Evolutionary conservation across 30 jellyfish, hydroid and myxozoan genomes (phyloP).

Genomic region (Phacellophora camtschatica): DNA sequence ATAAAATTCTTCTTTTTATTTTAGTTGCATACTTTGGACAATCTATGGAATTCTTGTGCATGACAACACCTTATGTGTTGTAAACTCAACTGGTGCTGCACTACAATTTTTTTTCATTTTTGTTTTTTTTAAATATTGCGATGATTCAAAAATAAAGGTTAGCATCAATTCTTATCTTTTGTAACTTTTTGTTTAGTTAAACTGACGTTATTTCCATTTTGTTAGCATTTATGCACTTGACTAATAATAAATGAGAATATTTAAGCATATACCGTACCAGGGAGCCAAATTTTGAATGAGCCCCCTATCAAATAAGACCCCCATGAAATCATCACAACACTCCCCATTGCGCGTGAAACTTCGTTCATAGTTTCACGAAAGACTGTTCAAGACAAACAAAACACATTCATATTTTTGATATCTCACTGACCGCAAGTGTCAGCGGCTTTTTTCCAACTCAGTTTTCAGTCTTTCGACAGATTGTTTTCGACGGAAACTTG

Average conservation of each 20-base stretch:
- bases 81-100: constrained; percentile 68
- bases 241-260: too few species aligned
- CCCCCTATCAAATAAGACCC: too few species aligned
- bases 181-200: background rate
- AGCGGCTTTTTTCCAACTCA: too few species aligned
- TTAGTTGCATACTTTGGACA: constrained; percentile 67
- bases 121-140: constrained; percentile 53
- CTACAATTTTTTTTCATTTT: constrained; percentile 62
- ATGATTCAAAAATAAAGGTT: constrained; percentile 3
- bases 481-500: too few species aligned
- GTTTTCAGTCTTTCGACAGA: too few species aligned
- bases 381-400: too few species aligned
- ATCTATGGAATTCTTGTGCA: constrained; percentile 62
- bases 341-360: too few species aligned
- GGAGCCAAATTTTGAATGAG: too few species aligned
- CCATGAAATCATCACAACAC: too few species aligned
- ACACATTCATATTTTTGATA: too few species aligned
- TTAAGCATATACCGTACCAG: background rate
- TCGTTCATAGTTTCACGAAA: too few species aligned
- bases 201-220: background rate
- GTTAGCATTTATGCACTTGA: background rate
- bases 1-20: background rate
- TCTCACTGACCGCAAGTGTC: too few species aligned
- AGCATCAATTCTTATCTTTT: background rate
- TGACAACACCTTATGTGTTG: constrained; percentile 50